phyloP scores from a whole-genome alignment of 1,140 invertebrate species.

The Drosophila lini region DNA sequence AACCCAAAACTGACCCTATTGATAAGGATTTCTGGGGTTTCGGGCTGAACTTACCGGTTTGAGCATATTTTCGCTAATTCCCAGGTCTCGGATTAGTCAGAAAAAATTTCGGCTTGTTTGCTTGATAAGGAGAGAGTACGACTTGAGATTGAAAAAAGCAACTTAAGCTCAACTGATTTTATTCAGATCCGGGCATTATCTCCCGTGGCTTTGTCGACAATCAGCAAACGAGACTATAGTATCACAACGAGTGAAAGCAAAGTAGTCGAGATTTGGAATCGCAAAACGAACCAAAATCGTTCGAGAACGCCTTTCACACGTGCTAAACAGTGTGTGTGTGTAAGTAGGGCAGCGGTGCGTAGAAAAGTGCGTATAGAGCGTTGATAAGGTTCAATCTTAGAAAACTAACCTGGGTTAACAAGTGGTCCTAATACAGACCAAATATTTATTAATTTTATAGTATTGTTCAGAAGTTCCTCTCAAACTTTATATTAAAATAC shows the following conservation, averaged over 20 bases:
- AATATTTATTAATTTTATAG: conserved; percentile 1
- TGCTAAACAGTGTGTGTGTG: conserved; percentile 15
- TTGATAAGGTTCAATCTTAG: conserved; percentile 42
- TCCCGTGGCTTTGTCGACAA: conserved; percentile 5
- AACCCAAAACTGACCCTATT: conserved; percentile 38
- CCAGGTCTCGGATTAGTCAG: conserved; percentile 62
- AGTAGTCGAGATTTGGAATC: conserved; percentile 1
- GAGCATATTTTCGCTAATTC: conserved; percentile 23
- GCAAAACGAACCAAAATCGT: not conserved
- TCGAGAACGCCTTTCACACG: conserved; percentile 21
- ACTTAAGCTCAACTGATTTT: conserved; percentile 45
- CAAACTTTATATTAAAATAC: not conserved
- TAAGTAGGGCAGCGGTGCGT: conserved; percentile 65
- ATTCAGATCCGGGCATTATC: conserved; percentile 60
- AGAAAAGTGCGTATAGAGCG: conserved; percentile 59
- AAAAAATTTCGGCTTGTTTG: conserved; percentile 31
- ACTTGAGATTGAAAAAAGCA: conserved; percentile 32
- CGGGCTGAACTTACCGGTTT: conserved; percentile 12
- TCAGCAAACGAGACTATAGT: conserved; percentile 11
- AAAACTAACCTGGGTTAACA: conserved; percentile 68
- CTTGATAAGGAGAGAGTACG: conserved; percentile 49
- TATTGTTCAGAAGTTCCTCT: not conserved
- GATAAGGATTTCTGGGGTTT: conserved; percentile 32
- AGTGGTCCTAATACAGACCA: not conserved
- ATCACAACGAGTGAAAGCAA: conserved; percentile 9